Evolutionary conservation across 2,888 invertebrate genomes (phyloP).

Genomic region (Camponotus fellah): DNA sequence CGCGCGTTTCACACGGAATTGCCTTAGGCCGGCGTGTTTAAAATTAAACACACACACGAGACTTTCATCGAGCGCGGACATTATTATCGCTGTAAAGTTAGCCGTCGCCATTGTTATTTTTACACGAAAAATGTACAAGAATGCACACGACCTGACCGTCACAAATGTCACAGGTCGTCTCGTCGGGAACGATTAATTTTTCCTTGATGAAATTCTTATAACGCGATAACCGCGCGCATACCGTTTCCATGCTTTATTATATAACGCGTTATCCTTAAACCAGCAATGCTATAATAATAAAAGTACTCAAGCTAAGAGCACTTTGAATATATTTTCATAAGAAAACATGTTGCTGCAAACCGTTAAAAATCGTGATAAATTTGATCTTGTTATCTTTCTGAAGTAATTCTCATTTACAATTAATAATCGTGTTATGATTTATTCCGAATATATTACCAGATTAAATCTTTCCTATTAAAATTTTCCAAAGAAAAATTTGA

Average conservation of each 20-base stretch:
- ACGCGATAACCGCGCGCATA: not conserved
- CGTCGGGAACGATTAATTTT: constrained; percentile 37
- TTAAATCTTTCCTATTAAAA: constrained; percentile 16
- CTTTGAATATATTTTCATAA: constrained; percentile 20
- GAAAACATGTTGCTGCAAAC: not conserved
- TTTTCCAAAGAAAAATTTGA: not conserved
- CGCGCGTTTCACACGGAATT: constrained; percentile 18
- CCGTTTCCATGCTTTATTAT: constrained; percentile 25
- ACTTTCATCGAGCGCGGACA: constrained; percentile 10
- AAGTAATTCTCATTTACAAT: not conserved
- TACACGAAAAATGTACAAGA: constrained; percentile 58
- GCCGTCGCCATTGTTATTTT: constrained; percentile 65
- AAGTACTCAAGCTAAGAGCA: constrained; percentile 22
- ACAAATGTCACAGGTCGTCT: constrained; percentile 68
- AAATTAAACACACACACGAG: constrained; percentile 36
- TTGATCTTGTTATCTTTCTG: not conserved
- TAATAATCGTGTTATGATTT: not conserved
- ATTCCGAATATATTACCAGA: not conserved
- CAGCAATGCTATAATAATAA: constrained; percentile 9
- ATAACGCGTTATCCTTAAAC: constrained; percentile 39
- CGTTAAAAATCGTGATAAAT: not conserved
- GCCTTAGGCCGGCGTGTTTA: constrained; percentile 32
- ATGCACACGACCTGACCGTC: constrained; percentile 59
- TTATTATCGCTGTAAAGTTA: constrained; percentile 45
- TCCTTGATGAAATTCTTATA: constrained; percentile 47